Evolutionary conservation across 2,888 invertebrate species (phyloP).

Genomic region (Eremobia ochroleuca): DNA sequence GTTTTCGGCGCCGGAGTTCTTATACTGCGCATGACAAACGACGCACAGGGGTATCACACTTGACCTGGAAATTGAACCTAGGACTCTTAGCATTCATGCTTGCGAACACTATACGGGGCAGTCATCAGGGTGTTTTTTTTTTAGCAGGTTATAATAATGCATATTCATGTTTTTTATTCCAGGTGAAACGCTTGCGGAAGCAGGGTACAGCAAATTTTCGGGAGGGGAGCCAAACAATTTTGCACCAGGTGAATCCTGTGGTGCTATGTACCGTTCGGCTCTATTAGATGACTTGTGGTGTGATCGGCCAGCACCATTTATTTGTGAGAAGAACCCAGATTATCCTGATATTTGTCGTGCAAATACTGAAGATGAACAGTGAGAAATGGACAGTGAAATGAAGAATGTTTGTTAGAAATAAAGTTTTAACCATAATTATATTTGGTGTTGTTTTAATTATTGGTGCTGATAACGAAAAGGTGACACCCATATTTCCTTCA

Average conservation of each 20-base stretch:
- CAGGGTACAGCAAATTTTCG: conserved; percentile 75
- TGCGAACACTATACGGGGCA: background rate
- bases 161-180: background rate
- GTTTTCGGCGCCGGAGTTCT: background rate
- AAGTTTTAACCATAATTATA: background rate
- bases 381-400: background rate
- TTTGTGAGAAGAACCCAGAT: conserved; percentile 59
- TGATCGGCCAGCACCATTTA: conserved; percentile 26
- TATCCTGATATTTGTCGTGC: conserved; percentile 29
- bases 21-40: background rate
- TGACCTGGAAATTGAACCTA: no score
- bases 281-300: conserved; percentile 74
- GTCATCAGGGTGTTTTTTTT: background rate
- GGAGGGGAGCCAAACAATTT: conserved; percentile 74
- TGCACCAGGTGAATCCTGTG: conserved; percentile 71
- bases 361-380: background rate
- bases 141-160: background rate
- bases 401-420: background rate
- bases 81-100: background rate
- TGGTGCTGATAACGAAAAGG: background rate
- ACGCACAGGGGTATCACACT: background rate
- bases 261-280: conserved; percentile 69
- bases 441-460: background rate
- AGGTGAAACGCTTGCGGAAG: conserved; percentile 53
- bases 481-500: background rate